Base-by-base conservation (phyloP, 2,888 invertebrate genomes). In the Schizotus pectinicornis region DNA sequence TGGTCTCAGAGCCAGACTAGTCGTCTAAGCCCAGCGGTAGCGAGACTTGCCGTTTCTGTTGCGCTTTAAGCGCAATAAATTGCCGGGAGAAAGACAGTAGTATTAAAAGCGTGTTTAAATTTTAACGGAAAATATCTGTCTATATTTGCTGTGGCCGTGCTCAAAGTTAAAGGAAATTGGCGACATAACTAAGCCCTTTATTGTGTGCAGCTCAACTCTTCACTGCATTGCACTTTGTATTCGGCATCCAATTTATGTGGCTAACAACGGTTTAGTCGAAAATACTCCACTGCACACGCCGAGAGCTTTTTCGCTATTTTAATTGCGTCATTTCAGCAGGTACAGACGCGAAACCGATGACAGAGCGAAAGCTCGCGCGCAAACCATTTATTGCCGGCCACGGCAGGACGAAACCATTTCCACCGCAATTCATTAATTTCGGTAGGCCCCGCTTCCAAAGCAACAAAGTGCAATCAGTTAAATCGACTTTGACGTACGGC, bases 111-210 rank as follows among this genome's bases (percentile, higher is more conserved):
- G 22, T 41, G 41, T 41, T 41, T 42, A 42, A 42, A 42, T 11
- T 42, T 42, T 30, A 7, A 42, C 36, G 34, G 33, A 41, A 38
- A 55, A 51, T 47, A 36, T 54, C 47, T 47, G 14, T 53, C 22
- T 49, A 41, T 50, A 56, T 60, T 52, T 60, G 50, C 36, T 36
- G 38, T 34, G 33, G 48, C 32, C 31, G 32, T 34, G 55, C 39
- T 56, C 58, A 61, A 61, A 59, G 54, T 56, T 38, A 32, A 47
- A 61, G 61, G 57, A 63, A 63, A 63, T 63, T 63, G 63, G 55
- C 58, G 56, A 61, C 61, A 61, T 61, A 61, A 61, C 63, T 61
- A 59, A 63, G 58, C 61, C 41, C 53, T 53, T 59, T 47, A 63
- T 59, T 63, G 58, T 55, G 55, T 22, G 32, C 22, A 48, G 39